Evolutionary conservation across 2,797 vertebrate species (phyloP).

Genomic region (Pipistrellus pygmaeus): DNA sequence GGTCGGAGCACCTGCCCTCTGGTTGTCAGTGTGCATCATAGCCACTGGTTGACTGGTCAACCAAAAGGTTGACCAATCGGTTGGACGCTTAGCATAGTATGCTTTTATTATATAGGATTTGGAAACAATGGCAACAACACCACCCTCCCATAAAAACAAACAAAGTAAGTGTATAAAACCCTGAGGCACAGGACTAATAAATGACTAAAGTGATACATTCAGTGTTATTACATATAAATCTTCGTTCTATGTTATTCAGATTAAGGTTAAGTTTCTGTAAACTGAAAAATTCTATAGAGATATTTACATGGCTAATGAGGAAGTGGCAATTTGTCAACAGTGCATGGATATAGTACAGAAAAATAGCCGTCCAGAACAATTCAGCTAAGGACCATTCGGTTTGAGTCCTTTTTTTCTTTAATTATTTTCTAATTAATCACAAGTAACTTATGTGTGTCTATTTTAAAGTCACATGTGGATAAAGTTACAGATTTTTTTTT

Average conservation of each 20-base stretch:
- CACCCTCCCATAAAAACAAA: accelerated
- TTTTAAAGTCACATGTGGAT: not conserved
- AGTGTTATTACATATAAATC: not conserved
- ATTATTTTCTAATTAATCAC: not conserved
- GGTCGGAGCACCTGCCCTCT: too few relatives aligned
- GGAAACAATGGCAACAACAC: not conserved
- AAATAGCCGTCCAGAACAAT: not conserved
- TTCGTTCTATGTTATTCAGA: not conserved
- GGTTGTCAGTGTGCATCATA: too few relatives aligned
- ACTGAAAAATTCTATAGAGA: not conserved
- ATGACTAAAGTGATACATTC: not conserved
- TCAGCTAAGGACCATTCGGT: not conserved
- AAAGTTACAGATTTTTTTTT: not conserved
- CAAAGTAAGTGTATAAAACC: not conserved
- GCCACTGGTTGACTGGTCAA: too few relatives aligned
- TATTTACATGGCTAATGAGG: not conserved
- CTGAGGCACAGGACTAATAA: not conserved
- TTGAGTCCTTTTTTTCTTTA: not conserved
- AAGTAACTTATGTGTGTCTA: not conserved
- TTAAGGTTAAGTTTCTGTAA: not conserved
- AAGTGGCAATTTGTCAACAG: not conserved
- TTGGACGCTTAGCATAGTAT: too few relatives aligned
- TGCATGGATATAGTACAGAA: not conserved
- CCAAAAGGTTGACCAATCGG: too few relatives aligned
- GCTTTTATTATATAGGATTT: not conserved